These are phyloP conservation scores for Toxonevra muliebris DNA, from an alignment of 2,888 invertebrate genomes.

Conservation along the genomic window DNA sequence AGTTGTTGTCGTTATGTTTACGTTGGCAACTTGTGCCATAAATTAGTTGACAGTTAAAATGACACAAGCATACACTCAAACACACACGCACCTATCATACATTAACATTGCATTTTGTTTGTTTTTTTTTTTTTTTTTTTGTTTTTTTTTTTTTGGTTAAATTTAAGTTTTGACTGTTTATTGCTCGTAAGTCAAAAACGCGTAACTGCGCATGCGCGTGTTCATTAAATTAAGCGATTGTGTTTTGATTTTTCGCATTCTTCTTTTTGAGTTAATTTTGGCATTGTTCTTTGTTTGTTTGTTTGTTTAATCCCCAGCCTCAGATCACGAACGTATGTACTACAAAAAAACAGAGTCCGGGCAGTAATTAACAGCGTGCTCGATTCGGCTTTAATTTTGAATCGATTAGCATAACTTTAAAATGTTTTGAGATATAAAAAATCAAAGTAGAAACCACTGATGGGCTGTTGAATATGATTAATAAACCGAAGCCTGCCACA, in stretches of 20 bases:
- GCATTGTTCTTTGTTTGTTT: not conserved
- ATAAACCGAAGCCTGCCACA: too few species aligned
- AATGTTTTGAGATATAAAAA: too few species aligned
- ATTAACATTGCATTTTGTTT: not conserved
- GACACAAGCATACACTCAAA: not conserved
- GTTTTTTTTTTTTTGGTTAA: not conserved
- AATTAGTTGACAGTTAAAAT: slow-evolving; percentile 56
- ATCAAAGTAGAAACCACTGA: too few species aligned
- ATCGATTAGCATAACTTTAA: too few species aligned
- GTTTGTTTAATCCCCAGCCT: too few species aligned
- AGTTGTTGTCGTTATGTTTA: slow-evolving; percentile 45
- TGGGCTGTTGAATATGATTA: too few species aligned
- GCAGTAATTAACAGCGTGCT: too few species aligned
- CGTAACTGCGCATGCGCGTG: not conserved
- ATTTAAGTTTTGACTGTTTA: not conserved
- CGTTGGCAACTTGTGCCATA: slow-evolving; percentile 62
- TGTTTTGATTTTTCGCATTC: not conserved
- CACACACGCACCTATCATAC: not conserved
- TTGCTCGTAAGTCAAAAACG: not conserved
- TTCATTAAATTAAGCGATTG: not conserved
- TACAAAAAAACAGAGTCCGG: too few species aligned
- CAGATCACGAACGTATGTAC: too few species aligned
- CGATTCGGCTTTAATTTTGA: too few species aligned
- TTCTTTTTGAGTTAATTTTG: not conserved
- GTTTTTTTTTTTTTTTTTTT: not conserved